A percentile compares a stretch with the other conserved stretches of the same genome.
Conservation (phyloP, 2,113 vertebrate genomes). For the Rhipidura dahli region DNA sequence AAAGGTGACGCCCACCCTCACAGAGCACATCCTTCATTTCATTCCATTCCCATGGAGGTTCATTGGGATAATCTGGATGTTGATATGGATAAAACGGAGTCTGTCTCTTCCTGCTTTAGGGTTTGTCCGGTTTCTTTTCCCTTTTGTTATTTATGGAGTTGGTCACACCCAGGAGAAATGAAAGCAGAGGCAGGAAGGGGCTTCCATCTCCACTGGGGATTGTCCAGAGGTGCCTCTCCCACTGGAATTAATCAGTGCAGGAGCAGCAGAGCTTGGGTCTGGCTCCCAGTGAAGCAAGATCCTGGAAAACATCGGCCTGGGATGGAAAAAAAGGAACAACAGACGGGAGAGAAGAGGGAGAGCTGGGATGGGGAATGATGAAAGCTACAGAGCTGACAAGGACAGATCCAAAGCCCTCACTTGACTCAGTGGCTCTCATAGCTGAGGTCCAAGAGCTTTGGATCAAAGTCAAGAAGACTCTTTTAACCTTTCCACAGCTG, state of each 20-base stretch:
- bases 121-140: neutral
- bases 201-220: neutral
- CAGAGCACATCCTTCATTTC: neutral
- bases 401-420: neutral
- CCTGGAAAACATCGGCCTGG: conserved; percentile 11
- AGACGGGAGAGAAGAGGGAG: neutral
- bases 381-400: neutral
- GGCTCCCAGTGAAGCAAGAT: neutral
- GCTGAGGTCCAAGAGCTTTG: neutral
- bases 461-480: neutral
- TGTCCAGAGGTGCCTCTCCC: neutral
- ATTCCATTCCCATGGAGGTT: neutral
- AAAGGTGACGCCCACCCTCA: neutral
- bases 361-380: neutral
- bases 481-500: neutral
- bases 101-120: neutral
- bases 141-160: neutral
- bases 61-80: neutral
- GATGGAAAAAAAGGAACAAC: neutral
- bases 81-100: accelerated
- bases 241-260: neutral
- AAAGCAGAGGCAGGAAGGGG: neutral
- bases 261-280: neutral
- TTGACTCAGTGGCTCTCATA: neutral
- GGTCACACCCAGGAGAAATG: neutral